phyloP scores from a whole-genome alignment of 2,113 vertebrate genomes.

The Trichomycterus rosablanca region DNA sequence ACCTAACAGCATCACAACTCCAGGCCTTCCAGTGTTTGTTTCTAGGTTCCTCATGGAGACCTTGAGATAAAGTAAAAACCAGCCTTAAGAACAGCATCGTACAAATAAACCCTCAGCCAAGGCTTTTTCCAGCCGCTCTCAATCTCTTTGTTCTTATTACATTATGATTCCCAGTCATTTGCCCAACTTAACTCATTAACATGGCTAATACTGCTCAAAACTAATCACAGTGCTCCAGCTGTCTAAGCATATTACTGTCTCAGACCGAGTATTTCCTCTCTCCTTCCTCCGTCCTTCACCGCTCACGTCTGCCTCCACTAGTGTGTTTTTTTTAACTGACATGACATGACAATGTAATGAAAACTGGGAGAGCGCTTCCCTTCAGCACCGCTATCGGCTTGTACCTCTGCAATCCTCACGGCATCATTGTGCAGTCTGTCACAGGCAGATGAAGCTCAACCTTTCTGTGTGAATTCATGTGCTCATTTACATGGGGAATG shows the following conservation, averaged over 20 bases:
- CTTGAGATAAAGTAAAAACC: no score
- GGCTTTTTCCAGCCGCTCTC: not conserved
- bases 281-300: conserved; percentile 18
- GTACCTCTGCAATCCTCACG: conserved; percentile 11
- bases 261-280: conserved; percentile 29
- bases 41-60: no score
- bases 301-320: conserved; percentile 21
- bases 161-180: conserved; percentile 30
- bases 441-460: conserved; percentile 7
- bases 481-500: conserved; percentile 24
- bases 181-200: conserved; percentile 32
- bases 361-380: not conserved
- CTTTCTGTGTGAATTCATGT: not conserved
- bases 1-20: no score
- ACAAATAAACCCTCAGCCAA: no score
- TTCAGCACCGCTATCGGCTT: not conserved
- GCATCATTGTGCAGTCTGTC: conserved; percentile 12
- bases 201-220: conserved; percentile 37
- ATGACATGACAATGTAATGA: conserved; percentile 38
- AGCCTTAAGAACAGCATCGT: no score
- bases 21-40: no score
- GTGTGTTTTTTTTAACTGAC: conserved; percentile 28
- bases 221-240: conserved; percentile 34
- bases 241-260: conserved; percentile 38
- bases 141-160: conserved; percentile 15